A percentile compares a stretch with the other conserved stretches of the same genome.
Conservation (phyloP, 2,888 invertebrate species). For the Strigamia maritima region DNA sequence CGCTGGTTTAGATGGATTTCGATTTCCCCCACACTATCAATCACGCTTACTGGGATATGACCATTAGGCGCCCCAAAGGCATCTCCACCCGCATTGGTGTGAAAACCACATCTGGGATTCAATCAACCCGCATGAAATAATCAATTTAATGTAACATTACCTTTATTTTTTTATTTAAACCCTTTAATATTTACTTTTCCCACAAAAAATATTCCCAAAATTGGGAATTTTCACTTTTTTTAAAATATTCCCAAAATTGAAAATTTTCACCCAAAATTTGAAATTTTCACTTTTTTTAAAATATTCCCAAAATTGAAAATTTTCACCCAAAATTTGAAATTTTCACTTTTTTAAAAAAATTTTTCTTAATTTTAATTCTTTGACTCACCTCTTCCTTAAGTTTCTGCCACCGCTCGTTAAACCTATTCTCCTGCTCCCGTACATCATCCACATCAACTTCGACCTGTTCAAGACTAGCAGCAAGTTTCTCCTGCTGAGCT, state of each 20-base stretch:
- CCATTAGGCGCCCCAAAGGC: background rate
- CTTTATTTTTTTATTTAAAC: no score
- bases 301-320: no score
- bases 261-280: no score
- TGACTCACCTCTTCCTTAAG: constrained; percentile 44
- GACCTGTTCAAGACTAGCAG: constrained; percentile 42
- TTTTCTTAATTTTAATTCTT: background rate
- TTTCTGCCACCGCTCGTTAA: constrained; percentile 42
- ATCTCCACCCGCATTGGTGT: background rate
- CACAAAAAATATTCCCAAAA: no score
- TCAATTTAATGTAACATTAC: no score
- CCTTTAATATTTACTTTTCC: no score
- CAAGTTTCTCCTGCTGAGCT: constrained; percentile 41
- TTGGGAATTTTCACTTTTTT: no score
- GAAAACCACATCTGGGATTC: background rate
- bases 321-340: no score
- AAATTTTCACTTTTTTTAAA: no score
- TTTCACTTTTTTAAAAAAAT: background rate
- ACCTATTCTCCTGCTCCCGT: constrained; percentile 46
- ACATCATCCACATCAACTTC: constrained; percentile 48
- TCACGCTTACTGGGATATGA: background rate
- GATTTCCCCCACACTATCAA: background rate
- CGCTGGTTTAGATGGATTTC: background rate
- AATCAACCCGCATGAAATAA: background rate
- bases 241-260: no score